Evolutionary conservation across 2,113 vertebrate species (phyloP), one percentile per base, ranked within the genome.

Genomic region (Paralichthys olivaceus): DNA sequence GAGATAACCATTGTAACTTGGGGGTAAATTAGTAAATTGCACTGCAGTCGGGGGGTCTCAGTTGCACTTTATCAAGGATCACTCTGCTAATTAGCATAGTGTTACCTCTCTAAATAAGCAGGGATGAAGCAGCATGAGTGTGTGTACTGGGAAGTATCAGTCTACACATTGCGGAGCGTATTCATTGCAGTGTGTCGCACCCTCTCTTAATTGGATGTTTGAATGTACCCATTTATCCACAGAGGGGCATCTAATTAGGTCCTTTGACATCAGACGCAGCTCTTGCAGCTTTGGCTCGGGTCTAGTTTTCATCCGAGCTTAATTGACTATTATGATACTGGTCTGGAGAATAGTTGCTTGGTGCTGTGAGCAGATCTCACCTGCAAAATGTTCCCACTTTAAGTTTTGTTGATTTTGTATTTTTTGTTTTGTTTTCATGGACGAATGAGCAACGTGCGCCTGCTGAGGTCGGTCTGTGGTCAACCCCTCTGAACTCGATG

Each of bases 181-280:
- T 88, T 79, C 65, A 69, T 77, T 74, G 81, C 63, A 54, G 72
- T 73, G 78, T 77, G 81, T 84, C 51, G 47, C 77, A 64, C 80
- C 77, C 81, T 81, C 13, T 70, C 79, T 69, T 93, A 93, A 94
- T 92, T 93, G 87, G 88, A 89, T 86, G 86, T 89, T 92, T 91
- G 88, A 93, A 88, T 87, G 85, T 84, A 87, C 74, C 86, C 79
- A 88, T 92, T 92, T 90, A 86, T 90, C 79, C 86, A 70, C 83
- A 80, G 80, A 84, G 81, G 83, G 80, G 79, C 72, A 84, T 83
- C 90, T 92, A 93, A 93, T 93, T 92, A 93, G 84, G 75, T 84
- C 81, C 80, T 91, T 75, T 90, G 89, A 87, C 92, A 89, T 83
- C 68, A 84, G 83, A 84, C 68, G 57, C 72, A 51, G 83, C 81